Evolutionary conservation across 92 coral and sea anemone genomes (phyloP), one percentile per base, ranked within the genome.

Genomic region (Muricea muricata): DNA sequence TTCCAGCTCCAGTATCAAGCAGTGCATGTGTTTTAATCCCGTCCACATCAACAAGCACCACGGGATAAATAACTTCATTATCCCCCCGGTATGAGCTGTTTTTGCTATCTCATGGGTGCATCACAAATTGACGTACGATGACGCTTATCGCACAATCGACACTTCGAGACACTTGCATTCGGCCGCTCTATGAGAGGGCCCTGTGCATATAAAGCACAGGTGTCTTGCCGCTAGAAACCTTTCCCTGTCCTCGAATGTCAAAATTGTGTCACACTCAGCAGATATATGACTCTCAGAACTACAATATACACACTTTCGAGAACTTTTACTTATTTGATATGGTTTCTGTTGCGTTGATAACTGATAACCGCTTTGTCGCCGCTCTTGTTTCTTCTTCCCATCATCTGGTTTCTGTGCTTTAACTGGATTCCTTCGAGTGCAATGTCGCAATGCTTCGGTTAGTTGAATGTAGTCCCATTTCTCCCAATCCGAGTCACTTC

Each of bases 1-100:
- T 90, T 18, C 90, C 90, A 0, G 90, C 54, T n/a, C 93, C 93
- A 0, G 89, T 72, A 57, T 89, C 86, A 61, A 89, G 85, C 3
- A 83, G 73, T 11, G 91, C 88, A 65, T 75, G 54, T 45, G 87
- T 74, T 33, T 78, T 89, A 0, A 88, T 78, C 28, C 79, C 88
- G 46, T 88, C 84, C 66, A 88, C 83, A 33, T 83, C 78, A 21
- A 89, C 29, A 31, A 84, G 30, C 26, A 85, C 52, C 15, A 89
- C 76, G 1, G 79, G 92, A 41, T 82, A 85, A 15, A 89, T n/a
- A 33, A 80, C 84, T 76, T 76, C 70, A 28, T 63, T 32, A 52
- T 78, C 56, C 84, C 39, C 85, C 67, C 67, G 32, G 33, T 26
- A 20, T 58, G 67, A 58, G 67, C 67, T 58, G 67, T 58, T 50